Evolutionary conservation across 2,113 vertebrate genomes (phyloP).

Genomic region (Pseudopodoces humilis): DNA sequence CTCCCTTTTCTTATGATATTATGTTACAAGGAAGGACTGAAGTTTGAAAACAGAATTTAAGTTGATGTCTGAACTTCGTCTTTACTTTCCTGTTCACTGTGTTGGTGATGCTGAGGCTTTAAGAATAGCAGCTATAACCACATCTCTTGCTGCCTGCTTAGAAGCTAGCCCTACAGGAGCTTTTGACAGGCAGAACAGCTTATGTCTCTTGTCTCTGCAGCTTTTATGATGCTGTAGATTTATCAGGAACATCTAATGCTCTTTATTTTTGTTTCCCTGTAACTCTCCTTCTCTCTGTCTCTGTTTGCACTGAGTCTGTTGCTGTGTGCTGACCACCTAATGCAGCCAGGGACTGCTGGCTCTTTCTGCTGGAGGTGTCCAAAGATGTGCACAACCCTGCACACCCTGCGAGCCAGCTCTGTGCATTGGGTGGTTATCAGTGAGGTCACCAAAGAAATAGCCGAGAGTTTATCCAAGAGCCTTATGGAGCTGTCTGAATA

Average conservation of each 20-base stretch:
- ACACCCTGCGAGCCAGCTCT: not conserved
- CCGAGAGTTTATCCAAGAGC: not conserved
- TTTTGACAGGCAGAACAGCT: not conserved
- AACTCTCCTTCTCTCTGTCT: not conserved
- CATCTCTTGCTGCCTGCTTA: not conserved
- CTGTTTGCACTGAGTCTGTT: not conserved
- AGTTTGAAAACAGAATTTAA: not conserved
- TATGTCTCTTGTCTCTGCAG: not conserved
- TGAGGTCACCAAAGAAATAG: rapidly evolving
- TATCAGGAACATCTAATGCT: not conserved
- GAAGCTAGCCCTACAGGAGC: not conserved
- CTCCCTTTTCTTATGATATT: not conserved
- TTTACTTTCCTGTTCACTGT: not conserved
- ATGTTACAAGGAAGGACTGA: not conserved
- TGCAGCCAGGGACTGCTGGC: not conserved
- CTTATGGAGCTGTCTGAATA: not conserved
- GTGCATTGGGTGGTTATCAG: not conserved
- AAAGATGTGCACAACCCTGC: rapidly evolving
- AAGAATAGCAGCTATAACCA: not conserved
- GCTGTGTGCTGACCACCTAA: not conserved
- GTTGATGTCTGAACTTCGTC: not conserved
- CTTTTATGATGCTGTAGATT: not conserved
- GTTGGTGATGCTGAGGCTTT: rapidly evolving
- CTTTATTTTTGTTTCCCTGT: not conserved
- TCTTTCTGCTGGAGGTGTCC: not conserved